Conservation (phyloP, 2,888 invertebrate genomes). For the Microlaimidae sp. region DNA sequence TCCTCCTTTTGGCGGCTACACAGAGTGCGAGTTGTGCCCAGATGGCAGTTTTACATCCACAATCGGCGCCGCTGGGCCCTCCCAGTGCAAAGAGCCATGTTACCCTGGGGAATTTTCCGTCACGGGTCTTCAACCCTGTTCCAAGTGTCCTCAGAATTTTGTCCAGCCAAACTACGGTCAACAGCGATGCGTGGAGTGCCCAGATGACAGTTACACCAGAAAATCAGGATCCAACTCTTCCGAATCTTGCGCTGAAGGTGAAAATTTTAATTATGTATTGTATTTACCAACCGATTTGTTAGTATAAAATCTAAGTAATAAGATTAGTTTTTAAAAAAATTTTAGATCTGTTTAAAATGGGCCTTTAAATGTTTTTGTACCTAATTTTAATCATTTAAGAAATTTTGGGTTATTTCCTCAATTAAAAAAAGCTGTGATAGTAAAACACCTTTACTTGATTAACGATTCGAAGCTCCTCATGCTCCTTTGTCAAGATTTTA, state of each 20-base stretch:
- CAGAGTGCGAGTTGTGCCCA: slow-evolving; percentile 59
- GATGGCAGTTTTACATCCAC: slow-evolving; percentile 38
- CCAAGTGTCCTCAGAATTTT: slow-evolving; percentile 73
- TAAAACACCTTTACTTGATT: too few species aligned
- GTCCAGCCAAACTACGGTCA: slow-evolving; percentile 71
- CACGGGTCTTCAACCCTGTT: slow-evolving; percentile 80
- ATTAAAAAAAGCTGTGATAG: too few species aligned
- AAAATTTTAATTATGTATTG: too few species aligned
- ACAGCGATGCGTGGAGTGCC: slow-evolving; percentile 70
- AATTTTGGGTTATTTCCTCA: too few species aligned
- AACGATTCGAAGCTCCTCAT: too few species aligned
- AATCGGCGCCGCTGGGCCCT: slow-evolving; percentile 34
- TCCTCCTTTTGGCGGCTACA: slow-evolving; percentile 25
- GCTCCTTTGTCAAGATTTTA: too few species aligned
- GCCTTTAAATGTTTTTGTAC: too few species aligned
- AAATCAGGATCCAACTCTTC: slow-evolving; percentile 58
- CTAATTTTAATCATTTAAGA: too few species aligned
- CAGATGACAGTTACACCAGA: slow-evolving; percentile 70
- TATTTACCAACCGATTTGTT: too few species aligned
- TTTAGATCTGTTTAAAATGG: too few species aligned
- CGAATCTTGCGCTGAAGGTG: slow-evolving; percentile 56
- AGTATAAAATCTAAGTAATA: too few species aligned
- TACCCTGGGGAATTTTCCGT: slow-evolving; percentile 73
- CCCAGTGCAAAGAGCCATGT: slow-evolving; percentile 54
- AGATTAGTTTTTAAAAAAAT: too few species aligned